Conservation (phyloP, 2,888 invertebrate genomes). For the Eupithecia centaureata region DNA sequence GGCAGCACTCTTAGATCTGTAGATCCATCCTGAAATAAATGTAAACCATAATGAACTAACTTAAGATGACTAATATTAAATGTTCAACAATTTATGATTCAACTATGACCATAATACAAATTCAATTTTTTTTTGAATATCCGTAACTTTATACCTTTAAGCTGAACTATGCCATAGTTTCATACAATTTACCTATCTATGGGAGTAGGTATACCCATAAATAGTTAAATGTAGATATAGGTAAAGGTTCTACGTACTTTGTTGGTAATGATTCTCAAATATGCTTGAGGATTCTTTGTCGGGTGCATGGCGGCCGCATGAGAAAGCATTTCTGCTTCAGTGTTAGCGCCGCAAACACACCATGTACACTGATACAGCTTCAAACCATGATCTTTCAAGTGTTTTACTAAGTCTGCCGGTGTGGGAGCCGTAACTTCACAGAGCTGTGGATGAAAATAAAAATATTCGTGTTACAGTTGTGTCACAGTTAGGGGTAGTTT, state of each 20-base stretch:
- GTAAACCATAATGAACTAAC: not conserved
- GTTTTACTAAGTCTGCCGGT: slow-evolving; percentile 60
- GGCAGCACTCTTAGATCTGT: slow-evolving; percentile 66
- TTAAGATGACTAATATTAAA: not conserved
- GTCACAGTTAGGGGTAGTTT: too few relatives aligned
- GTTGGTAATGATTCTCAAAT: slow-evolving; percentile 67
- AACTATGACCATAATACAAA: too few relatives aligned
- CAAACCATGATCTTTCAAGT: slow-evolving; percentile 69
- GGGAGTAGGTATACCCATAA: not conserved
- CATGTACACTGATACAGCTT: slow-evolving; percentile 75
- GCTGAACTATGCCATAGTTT: not conserved
- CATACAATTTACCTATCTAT: not conserved
- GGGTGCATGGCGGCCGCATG: slow-evolving; percentile 76
- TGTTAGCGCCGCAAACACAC: slow-evolving; percentile 71
- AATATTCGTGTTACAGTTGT: too few relatives aligned
- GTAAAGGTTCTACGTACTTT: slow-evolving; percentile 17
- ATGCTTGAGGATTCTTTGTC: slow-evolving; percentile 67
- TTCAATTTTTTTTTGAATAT: not conserved
- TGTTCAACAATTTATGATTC: too few relatives aligned
- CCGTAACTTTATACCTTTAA: not conserved
- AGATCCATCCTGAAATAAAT: slow-evolving; percentile 64
- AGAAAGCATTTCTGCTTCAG: slow-evolving; percentile 62
- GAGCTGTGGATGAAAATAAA: slow-evolving; percentile 47
- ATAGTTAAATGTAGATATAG: not conserved
- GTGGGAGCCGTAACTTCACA: slow-evolving; percentile 52